Conservation (phyloP, 92 coral and sea anemone genomes). For the Bergia sp. region DNA sequence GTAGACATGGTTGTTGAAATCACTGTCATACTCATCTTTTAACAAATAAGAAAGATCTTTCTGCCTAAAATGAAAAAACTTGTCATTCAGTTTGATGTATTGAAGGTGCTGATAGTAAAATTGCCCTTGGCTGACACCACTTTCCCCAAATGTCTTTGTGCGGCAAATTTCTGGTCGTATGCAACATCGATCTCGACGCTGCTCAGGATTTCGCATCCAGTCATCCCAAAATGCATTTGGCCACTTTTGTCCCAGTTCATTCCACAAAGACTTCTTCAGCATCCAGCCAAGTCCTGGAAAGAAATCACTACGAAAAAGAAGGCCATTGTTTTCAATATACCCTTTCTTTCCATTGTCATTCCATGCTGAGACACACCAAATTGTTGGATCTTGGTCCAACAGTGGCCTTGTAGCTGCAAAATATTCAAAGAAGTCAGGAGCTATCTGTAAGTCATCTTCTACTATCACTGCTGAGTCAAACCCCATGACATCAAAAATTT, state of each 20-base stretch:
- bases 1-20: constrained; percentile 62
- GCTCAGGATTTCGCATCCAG: constrained; percentile 94
- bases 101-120: constrained; percentile 85
- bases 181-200: constrained; percentile 80
- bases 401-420: constrained; percentile 82
- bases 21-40: constrained; percentile 73
- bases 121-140: constrained; percentile 91
- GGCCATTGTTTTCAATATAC: constrained; percentile 67
- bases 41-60: constrained; percentile 78
- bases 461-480: constrained; percentile 85
- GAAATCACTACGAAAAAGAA: constrained; percentile 90
- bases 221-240: constrained; percentile 97
- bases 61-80: constrained; percentile 72
- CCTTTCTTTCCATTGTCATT: constrained; percentile 91
- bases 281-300: constrained; percentile 98
- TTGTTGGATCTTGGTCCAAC: constrained; percentile 79
- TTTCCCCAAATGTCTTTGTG: constrained; percentile 81
- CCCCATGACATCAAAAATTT: constrained; percentile 79
- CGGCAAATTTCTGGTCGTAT: constrained; percentile 94
- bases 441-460: constrained; percentile 90
- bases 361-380: constrained; percentile 99
- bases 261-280: constrained; percentile 76
- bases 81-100: constrained; percentile 68
- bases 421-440: constrained; percentile 94
- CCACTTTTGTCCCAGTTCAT: constrained; percentile 83